Conservation (phyloP, 2,113 vertebrate species). For the Cyanoramphus novaezelandiae region DNA sequence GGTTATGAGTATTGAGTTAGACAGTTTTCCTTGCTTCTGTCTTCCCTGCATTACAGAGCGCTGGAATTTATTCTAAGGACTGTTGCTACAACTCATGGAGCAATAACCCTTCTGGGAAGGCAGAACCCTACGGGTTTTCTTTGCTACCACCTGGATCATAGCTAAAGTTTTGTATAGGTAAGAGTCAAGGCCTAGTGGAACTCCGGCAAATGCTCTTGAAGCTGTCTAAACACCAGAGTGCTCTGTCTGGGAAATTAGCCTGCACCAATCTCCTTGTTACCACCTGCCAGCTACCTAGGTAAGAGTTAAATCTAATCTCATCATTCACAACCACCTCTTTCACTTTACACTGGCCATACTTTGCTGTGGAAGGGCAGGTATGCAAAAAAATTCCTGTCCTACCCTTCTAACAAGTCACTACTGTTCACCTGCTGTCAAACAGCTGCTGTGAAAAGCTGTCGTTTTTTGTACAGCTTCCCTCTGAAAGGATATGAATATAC, state of each 20-base stretch:
- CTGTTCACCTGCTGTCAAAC: not conserved
- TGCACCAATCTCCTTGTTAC: not conserved
- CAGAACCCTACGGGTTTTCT: rapidly evolving
- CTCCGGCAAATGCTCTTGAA: not conserved
- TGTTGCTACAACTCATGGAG: not conserved
- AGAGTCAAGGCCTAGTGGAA: not conserved
- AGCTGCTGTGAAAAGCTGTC: not conserved
- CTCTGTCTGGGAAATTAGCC: not conserved
- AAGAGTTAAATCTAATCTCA: not conserved
- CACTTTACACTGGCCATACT: not conserved
- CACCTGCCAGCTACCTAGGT: not conserved
- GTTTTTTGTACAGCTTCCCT: not conserved
- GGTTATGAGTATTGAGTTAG: not conserved
- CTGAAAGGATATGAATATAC: not conserved
- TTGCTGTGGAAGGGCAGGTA: not conserved
- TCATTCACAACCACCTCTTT: not conserved
- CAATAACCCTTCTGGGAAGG: not conserved
- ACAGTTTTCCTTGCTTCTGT: not conserved
- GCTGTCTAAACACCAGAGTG: not conserved
- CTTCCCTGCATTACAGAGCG: not conserved
- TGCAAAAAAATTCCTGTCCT: not conserved
- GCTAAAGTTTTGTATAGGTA: not conserved
- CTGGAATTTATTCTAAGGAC: not conserved
- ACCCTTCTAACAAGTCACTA: not conserved
- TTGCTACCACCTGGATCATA: not conserved